Evolutionary conservation across 2,113 vertebrate species (phyloP), one percentile per base, ranked within the genome.

Genomic region (Psittacara wagleri): DNA sequence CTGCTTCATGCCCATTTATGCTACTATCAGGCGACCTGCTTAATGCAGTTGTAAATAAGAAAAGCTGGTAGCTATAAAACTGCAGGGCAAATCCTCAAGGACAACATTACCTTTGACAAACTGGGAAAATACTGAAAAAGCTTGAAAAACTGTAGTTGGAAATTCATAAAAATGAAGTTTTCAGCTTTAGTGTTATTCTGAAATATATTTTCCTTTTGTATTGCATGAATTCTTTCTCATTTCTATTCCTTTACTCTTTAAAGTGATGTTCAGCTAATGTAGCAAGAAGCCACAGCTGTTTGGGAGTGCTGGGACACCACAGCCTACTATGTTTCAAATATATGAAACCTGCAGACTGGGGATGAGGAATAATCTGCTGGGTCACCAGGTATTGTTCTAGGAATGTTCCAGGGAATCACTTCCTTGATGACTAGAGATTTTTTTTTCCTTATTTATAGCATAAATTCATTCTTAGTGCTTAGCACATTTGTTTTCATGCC

Each of bases 31-130:
- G 83, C 17, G 17, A 92, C 92, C 74, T 76, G 77, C 77, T 91
- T 92, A 93, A 90, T 19, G 8, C 70, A 85, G 88, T 80, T 92
- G 95, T 97, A 97, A 97, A 96, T 96, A 91, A 96, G 74, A 63
- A 87, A 94, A 72, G 49, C 37, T 91, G 19, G 49, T 57, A 82
- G 86, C 92, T 89, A 49, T 94, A 95, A 96, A 96, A 88, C 67
- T 43, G 48, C 70, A 93, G 91, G 77, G 51, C 49, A 94, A 94
- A 91, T 83, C 91, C 86, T 96, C 91, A 92, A 94, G 96, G 91
- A 92, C 83, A 89, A 13, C 62, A 94, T 82, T 97, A 87, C 70
- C 66, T 96, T 91, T 94, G 86, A 93, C 44, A 95, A 94, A 92
- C 52, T 54, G 33, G 88, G 4, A 91, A 95, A 94, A 94, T 94